Conservation (phyloP, 1,140 invertebrate species). For the Drosophila azteca region DNA sequence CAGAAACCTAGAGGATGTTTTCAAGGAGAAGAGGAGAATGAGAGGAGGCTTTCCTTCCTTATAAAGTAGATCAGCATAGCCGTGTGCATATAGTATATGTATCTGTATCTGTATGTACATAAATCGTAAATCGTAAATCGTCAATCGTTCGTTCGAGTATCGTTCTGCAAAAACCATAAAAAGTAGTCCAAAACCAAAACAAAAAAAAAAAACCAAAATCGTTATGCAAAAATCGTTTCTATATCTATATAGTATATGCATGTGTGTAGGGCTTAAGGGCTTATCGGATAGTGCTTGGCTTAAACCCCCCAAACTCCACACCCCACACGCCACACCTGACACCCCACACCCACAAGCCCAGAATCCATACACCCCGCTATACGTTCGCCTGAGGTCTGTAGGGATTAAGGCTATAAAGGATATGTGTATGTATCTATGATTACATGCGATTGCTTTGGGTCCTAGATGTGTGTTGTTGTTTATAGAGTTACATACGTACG, state of each 20-base stretch:
- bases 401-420: too few species aligned
- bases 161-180: conserved; percentile 32
- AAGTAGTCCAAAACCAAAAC: conserved; percentile 29
- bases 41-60: not conserved
- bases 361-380: too few species aligned
- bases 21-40: not conserved
- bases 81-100: conserved; percentile 17
- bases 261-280: too few species aligned
- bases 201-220: conserved; percentile 18
- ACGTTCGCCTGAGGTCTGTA: too few species aligned
- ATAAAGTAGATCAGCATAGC: conserved; percentile 25
- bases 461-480: too few species aligned
- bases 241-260: conserved; percentile 7
- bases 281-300: too few species aligned
- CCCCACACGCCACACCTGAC: too few species aligned
- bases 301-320: too few species aligned
- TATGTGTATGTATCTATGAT: too few species aligned
- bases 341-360: too few species aligned
- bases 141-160: conserved; percentile 29
- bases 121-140: conserved; percentile 24
- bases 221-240: conserved; percentile 40
- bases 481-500: too few species aligned
- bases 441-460: too few species aligned
- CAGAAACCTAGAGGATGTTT: not conserved
- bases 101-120: conserved; percentile 27